Percentiles rank a stretch among this genome's conserved stretches.
Conservation (phyloP, 2,888 invertebrate genomes). For the Leptinotarsa rubiginosa region DNA sequence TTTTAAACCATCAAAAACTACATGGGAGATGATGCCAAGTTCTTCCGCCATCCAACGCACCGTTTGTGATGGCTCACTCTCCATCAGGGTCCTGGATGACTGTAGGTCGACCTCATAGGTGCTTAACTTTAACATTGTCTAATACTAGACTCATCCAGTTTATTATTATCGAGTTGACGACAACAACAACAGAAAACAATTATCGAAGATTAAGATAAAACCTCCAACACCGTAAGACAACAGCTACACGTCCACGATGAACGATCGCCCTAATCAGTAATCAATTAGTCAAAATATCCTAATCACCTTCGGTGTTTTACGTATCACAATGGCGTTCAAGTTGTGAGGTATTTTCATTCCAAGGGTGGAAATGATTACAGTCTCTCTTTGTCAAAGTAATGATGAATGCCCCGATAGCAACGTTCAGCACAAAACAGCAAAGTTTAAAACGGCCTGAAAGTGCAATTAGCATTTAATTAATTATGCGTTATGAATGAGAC, state of each 20-base stretch:
- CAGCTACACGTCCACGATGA: background rate
- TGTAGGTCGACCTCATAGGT: no score
- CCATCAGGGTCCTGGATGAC: no score
- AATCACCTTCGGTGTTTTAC: background rate
- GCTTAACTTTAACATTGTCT: no score
- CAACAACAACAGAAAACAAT: no score
- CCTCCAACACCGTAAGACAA: background rate
- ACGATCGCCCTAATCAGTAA: background rate
- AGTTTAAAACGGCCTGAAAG: constrained; percentile 63
- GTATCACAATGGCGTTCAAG: constrained; percentile 12
- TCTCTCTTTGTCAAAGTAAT: constrained; percentile 65
- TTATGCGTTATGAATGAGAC: constrained; percentile 66
- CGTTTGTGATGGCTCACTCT: no score
- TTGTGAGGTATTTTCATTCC: background rate
- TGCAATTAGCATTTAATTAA: constrained; percentile 68
- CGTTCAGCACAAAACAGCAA: constrained; percentile 63
- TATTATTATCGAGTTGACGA: no score
- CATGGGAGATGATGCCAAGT: no score
- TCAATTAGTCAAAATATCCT: constrained; percentile 10
- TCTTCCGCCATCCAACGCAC: no score
- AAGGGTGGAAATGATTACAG: constrained; percentile 60
- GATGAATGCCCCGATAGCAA: constrained; percentile 66
- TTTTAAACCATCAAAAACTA: no score
- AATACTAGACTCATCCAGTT: no score
- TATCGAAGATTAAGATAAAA: background rate